A percentile compares a stretch with the other conserved stretches of the same genome.
Conservation (phyloP, 2,113 vertebrate species). For the Oryzias melastigma region DNA sequence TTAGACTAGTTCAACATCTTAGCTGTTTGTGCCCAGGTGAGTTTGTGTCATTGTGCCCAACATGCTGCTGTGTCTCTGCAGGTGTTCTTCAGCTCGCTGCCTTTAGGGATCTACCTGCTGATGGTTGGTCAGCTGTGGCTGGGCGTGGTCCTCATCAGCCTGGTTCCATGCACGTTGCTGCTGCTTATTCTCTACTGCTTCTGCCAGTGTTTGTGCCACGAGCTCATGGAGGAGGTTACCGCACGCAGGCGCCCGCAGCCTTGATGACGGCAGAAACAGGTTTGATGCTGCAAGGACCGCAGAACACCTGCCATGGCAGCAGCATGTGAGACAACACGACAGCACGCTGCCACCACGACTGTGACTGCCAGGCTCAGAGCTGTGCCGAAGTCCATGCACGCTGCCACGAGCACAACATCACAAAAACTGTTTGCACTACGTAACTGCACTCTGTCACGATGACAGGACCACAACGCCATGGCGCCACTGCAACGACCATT, state of each 20-base stretch:
- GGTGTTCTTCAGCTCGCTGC: constrained; percentile 87
- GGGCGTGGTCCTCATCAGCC: constrained; percentile 83
- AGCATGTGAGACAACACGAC: too few relatives aligned
- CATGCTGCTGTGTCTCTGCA: constrained; percentile 13
- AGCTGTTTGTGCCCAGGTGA: neutral
- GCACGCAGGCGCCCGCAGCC: constrained; percentile 52
- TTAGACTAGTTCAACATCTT: too few relatives aligned
- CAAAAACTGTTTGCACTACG: too few relatives aligned
- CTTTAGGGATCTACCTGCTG: constrained; percentile 88
- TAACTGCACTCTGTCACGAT: too few relatives aligned
- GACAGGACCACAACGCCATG: too few relatives aligned
- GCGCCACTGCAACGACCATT: too few relatives aligned
- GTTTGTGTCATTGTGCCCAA: neutral
- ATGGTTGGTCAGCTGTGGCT: constrained; percentile 83
- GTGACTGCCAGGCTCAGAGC: too few relatives aligned
- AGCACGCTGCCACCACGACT: neutral
- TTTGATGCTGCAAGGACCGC: too few relatives aligned
- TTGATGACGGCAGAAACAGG: neutral
- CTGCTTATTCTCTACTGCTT: constrained; percentile 84
- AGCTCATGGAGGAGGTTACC: constrained; percentile 76
- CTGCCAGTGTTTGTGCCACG: constrained; percentile 86
- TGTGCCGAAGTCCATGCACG: neutral
- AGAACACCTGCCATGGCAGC: neutral
- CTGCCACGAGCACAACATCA: neutral
- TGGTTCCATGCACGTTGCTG: constrained; percentile 87